A percentile compares a stretch with the other conserved stretches of the same genome.
phyloP scores from a whole-genome alignment of 2,113 vertebrate genomes.

The Nothobranchius furzeri region DNA sequence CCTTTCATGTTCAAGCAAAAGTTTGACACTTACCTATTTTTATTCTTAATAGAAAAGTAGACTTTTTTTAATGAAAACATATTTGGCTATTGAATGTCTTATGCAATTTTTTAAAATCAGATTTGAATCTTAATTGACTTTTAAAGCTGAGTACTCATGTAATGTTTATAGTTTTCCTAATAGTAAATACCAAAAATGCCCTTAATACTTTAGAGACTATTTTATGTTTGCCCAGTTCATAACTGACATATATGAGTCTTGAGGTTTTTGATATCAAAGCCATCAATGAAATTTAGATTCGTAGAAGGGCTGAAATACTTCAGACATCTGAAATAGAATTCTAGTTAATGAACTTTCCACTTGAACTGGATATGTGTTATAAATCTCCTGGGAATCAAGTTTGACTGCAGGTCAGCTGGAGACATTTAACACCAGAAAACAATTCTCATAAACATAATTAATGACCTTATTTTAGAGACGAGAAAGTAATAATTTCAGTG shows the following conservation, averaged over 20 bases:
- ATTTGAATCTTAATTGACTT: neutral
- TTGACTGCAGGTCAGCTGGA: conserved; percentile 23
- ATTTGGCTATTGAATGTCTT: neutral
- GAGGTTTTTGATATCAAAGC: conserved; percentile 21
- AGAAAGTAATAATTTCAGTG: neutral
- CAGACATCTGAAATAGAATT: conserved; percentile 35
- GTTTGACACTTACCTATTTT: neutral
- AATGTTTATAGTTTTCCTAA: conserved; percentile 1
- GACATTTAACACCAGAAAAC: conserved; percentile 32
- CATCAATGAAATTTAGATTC: conserved; percentile 36
- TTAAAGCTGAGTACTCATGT: neutral
- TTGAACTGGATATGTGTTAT: conserved; percentile 18
- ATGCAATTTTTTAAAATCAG: neutral
- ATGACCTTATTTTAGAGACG: neutral
- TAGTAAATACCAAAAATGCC: neutral
- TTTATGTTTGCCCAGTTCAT: neutral
- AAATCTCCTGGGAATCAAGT: conserved; percentile 14
- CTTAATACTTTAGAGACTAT: neutral
- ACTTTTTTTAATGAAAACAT: neutral
- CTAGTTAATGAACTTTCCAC: conserved; percentile 29
- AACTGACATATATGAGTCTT: neutral
- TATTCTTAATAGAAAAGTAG: neutral
- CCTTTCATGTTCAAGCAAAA: neutral
- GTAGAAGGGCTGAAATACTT: conserved; percentile 27
- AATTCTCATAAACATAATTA: neutral